Percentiles rank a stretch among this genome's conserved stretches.
Conservation (phyloP, 2,888 invertebrate species). For the Cosmia pyralina region DNA sequence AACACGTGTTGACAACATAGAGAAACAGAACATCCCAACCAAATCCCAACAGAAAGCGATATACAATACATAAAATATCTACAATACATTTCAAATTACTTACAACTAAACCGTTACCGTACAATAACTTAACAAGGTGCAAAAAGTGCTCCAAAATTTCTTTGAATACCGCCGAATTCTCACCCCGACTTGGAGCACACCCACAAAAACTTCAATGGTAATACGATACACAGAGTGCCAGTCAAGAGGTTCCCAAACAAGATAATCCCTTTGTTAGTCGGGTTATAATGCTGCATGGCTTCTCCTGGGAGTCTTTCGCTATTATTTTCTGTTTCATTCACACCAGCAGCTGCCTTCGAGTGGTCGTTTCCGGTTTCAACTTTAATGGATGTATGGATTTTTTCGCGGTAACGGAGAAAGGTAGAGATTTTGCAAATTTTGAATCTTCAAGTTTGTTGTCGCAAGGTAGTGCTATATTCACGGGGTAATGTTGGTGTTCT, state of each 20-base stretch:
- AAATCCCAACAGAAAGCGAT: constrained; percentile 2
- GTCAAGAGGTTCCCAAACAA: constrained; percentile 90
- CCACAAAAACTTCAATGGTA: constrained; percentile 86
- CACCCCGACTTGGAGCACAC: constrained; percentile 82
- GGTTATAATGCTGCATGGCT: constrained; percentile 81
- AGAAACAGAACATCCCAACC: not conserved
- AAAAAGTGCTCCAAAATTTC: constrained; percentile 69
- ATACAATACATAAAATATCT: too few relatives aligned
- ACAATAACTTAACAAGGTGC: constrained; percentile 76
- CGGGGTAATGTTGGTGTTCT: constrained; percentile 11
- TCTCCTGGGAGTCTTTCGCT: constrained; percentile 80
- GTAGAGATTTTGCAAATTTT: constrained; percentile 65
- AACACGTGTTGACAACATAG: constrained; percentile 14
- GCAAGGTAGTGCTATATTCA: constrained; percentile 23
- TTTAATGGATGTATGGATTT: constrained; percentile 81
- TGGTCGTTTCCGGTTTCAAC: constrained; percentile 86
- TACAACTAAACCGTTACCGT: constrained; percentile 67
- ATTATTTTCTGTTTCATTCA: constrained; percentile 86
- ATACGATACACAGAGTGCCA: constrained; percentile 86
- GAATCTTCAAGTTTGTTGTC: constrained; percentile 27
- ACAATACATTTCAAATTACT: constrained; percentile 70
- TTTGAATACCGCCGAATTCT: constrained; percentile 81
- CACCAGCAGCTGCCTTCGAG: constrained; percentile 83
- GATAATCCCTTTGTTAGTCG: constrained; percentile 88
- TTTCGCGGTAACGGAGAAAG: constrained; percentile 75